phyloP scores from a whole-genome alignment of 2,113 vertebrate genomes.

The Bufo gargarizans region DNA sequence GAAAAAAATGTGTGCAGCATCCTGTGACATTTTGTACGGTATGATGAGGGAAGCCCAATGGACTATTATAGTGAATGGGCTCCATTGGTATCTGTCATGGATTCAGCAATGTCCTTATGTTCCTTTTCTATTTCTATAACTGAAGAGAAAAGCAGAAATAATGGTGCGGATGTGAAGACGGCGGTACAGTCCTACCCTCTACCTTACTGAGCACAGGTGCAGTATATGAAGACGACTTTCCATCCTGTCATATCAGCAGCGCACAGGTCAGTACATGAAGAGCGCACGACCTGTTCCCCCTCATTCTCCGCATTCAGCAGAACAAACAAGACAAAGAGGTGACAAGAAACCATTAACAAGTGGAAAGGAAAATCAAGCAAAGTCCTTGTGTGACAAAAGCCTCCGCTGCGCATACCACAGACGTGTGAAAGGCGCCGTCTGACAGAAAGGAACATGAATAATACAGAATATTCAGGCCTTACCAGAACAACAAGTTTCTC shows the following conservation, averaged over 20 bases:
- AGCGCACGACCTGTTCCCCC: neutral
- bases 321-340: slow-evolving; percentile 5
- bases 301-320: neutral
- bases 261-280: neutral
- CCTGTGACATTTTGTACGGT: too few relatives aligned
- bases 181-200: too few relatives aligned
- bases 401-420: neutral
- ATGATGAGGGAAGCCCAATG: too few relatives aligned
- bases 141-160: too few relatives aligned
- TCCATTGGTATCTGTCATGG: too few relatives aligned
- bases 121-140: too few relatives aligned
- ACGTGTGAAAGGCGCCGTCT: neutral
- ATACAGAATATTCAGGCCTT: neutral
- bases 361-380: neutral
- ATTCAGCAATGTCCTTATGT: too few relatives aligned
- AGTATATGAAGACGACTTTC: neutral
- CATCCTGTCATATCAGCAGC: neutral
- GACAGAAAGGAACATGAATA: neutral
- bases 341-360: neutral
- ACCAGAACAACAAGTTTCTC: neutral
- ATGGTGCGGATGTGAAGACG: too few relatives aligned
- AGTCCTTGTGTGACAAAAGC: neutral
- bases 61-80: too few relatives aligned
- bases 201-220: too few relatives aligned
- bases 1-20: too few relatives aligned